Evolutionary conservation across 2,797 vertebrate genomes (phyloP), one percentile per base, ranked within the genome.

Genomic region (Sitta carolinensis): DNA sequence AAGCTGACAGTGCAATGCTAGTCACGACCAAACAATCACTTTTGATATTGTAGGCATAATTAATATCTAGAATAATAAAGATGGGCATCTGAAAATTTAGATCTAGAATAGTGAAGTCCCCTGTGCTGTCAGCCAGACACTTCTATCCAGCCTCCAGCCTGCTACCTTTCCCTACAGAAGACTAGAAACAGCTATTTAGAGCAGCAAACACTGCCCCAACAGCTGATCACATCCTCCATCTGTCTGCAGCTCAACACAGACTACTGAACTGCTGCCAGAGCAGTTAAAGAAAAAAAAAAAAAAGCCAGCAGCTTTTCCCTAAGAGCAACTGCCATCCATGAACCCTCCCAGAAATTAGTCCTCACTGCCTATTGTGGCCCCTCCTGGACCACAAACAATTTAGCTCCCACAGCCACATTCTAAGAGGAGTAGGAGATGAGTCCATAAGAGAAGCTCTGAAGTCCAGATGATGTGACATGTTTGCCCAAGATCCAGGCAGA

Each of bases 211-310:
- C 81, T 95, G 90, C 51, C 90, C 87, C 92, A 94, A 87, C 86
- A 96, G 91, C 92, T 95, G 92, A 96, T 93, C 94, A 92, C 95
- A 94, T 93, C 94, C 68, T 96, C 95, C 91, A 92, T 93, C 89
- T 94, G 87, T 89, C 83, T 47, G 4, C 87, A 94, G 72, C 78
- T 84, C 92, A 87, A 82, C 78, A 76, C 74, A 94, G 51, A 92
- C 55, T 84, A 90, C 81, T 79, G 67, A 95, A 90, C 70, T 73
- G 54, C 66, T 86, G 92, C 92, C 90, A 96, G 86, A 81, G 58
- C 74, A 87, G 80, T 78, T 75, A 19, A 76, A 84, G 34, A 54
- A 63, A 36, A 73, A 55, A 55, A 68, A 51, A 63, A 29, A 85
- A 45, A 45, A 45, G 7, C 13, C 45, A 84, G 13, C 40, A 93